Conservation (phyloP, 2,888 invertebrate species). For the Celastrina argiolus region DNA sequence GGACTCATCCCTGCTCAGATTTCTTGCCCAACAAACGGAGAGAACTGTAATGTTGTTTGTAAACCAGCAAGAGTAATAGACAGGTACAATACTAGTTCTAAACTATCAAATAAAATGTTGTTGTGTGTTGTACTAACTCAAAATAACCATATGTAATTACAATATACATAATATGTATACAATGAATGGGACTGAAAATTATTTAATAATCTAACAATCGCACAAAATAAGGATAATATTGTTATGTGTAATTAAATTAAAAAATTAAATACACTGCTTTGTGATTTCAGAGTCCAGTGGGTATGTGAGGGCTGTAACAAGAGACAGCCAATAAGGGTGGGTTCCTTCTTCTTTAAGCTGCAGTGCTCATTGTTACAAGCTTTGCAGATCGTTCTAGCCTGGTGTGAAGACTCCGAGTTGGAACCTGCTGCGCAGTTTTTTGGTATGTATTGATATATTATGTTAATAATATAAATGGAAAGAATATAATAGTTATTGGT, state of each 20-base stretch:
- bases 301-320: constrained; percentile 57
- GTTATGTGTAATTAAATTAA: too few species aligned
- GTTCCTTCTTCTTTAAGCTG: constrained; percentile 79
- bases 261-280: not conserved
- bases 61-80: constrained; percentile 62
- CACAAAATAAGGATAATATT: too few species aligned
- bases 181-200: too few species aligned
- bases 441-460: constrained; percentile 59
- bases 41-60: constrained; percentile 51
- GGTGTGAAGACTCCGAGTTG: constrained; percentile 81
- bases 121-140: too few species aligned
- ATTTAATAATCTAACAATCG: too few species aligned
- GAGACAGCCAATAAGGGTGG: constrained; percentile 54
- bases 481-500: too few species aligned
- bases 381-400: constrained; percentile 79
- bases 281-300: constrained; percentile 58
- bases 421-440: constrained; percentile 71
- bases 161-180: too few species aligned
- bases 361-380: constrained; percentile 80
- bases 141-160: too few species aligned
- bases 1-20: constrained; percentile 50
- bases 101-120: too few species aligned
- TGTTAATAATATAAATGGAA: too few species aligned
- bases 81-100: constrained; percentile 48
- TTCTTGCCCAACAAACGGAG: constrained; percentile 46